Conservation (phyloP, 1,140 invertebrate species). For the Andricus grossulariae region DNA sequence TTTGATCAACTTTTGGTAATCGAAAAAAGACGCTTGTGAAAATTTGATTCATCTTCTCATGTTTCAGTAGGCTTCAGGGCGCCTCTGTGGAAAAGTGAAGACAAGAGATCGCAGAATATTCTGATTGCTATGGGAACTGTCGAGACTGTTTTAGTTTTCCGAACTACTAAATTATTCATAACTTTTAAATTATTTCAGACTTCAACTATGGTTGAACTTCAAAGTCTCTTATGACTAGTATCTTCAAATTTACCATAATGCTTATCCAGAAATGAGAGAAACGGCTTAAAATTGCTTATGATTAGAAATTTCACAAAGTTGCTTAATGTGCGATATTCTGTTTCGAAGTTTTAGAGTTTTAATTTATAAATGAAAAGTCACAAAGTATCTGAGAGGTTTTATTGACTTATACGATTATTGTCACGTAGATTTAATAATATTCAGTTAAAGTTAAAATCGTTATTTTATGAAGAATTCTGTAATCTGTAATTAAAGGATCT, state of each 20-base stretch:
- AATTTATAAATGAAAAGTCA: no score
- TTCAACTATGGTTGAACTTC: neutral
- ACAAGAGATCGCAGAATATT: conserved; percentile 14
- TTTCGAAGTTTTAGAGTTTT: no score
- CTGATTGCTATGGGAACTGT: conserved; percentile 9
- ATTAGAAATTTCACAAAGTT: neutral
- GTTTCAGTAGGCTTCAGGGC: neutral
- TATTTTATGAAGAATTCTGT: neutral
- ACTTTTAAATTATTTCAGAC: neutral
- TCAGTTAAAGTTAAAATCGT: no score
- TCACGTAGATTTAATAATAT: no score
- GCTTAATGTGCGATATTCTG: neutral
- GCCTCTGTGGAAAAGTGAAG: neutral
- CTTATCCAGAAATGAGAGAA: no score
- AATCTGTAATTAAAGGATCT: neutral
- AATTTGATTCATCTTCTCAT: neutral
- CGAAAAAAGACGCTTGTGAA: neutral
- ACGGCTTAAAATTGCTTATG: neutral
- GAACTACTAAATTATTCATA: conserved; percentile 19
- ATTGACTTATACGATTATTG: no score
- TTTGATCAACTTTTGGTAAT: neutral
- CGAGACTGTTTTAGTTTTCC: conserved; percentile 7
- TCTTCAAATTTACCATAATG: neutral
- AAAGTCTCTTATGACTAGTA: neutral
- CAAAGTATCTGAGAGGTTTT: no score